phyloP scores from a whole-genome alignment of 2,888 invertebrate genomes.

The Thalpophila matura region DNA sequence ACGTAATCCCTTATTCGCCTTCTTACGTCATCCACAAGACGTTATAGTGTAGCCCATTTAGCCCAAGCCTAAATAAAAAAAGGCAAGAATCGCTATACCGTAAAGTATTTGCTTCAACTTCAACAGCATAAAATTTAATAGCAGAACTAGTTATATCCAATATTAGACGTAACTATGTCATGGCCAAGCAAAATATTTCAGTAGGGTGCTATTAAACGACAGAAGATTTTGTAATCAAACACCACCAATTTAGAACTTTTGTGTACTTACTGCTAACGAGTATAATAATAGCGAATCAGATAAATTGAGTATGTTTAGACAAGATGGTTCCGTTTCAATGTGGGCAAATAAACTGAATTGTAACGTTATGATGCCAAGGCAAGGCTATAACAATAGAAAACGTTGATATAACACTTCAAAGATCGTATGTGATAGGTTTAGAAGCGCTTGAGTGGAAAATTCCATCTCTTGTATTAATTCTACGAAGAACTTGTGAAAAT shows the following conservation, averaged over 20 bases:
- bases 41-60: not conserved
- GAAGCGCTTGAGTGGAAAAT: slow-evolving; percentile 42
- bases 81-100: not conserved
- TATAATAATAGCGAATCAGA: slow-evolving; percentile 74
- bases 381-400: slow-evolving; percentile 84
- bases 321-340: slow-evolving; percentile 74
- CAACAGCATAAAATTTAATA: not conserved
- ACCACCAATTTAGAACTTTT: slow-evolving; percentile 43
- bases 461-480: slow-evolving; percentile 37
- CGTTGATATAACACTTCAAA: slow-evolving; percentile 78
- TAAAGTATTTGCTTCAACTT: not conserved
- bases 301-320: slow-evolving; percentile 76
- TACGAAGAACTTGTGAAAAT: slow-evolving; percentile 58
- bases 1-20: too few relatives aligned
- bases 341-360: slow-evolving; percentile 74
- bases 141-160: not conserved
- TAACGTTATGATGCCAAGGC: slow-evolving; percentile 81
- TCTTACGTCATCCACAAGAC: not conserved
- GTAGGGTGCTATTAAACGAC: slow-evolving; percentile 21
- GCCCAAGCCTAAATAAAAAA: too few relatives aligned
- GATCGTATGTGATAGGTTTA: slow-evolving; percentile 65
- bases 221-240: slow-evolving; percentile 44
- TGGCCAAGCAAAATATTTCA: slow-evolving; percentile 55
- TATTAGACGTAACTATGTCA: slow-evolving; percentile 57
- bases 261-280: slow-evolving; percentile 74